Evolutionary conservation across 2,113 vertebrate species (phyloP).

Genomic region (Solea solea): DNA sequence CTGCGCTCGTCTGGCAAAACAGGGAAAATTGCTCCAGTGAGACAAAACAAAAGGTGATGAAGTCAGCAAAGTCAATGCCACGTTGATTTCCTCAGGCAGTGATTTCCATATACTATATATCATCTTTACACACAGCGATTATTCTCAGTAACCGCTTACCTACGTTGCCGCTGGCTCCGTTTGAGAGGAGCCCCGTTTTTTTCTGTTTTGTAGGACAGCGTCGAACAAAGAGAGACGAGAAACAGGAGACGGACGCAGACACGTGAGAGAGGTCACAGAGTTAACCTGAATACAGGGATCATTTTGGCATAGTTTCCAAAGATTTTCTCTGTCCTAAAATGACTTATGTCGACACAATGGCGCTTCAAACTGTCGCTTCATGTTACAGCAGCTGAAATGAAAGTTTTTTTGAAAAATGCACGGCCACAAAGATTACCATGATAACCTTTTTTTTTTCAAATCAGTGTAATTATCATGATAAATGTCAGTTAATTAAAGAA

Average conservation of each 20-base stretch:
- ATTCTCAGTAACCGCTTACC: background rate
- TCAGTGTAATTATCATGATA: too few relatives aligned
- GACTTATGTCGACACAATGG: background rate
- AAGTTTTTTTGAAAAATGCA: background rate
- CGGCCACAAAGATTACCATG: background rate
- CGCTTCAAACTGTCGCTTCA: background rate
- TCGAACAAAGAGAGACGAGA: background rate
- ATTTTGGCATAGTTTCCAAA: background rate
- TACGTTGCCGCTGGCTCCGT: background rate
- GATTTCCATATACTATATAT: background rate
- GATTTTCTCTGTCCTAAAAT: background rate
- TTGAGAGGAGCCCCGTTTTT: background rate
- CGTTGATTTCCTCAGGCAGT: background rate
- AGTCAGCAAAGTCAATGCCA: background rate
- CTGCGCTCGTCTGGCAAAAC: slow-evolving; percentile 23
- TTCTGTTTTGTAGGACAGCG: background rate
- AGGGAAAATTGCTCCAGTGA: slow-evolving; percentile 1
- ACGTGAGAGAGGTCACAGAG: background rate
- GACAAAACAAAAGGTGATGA: slow-evolving; percentile 26
- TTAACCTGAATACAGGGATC: background rate
- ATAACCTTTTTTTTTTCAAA: background rate
- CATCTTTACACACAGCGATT: background rate
- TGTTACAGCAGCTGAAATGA: background rate
- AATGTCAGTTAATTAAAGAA: too few relatives aligned
- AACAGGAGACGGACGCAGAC: slow-evolving; percentile 15